A percentile compares a stretch with the other conserved stretches of the same genome.
Conservation (phyloP, 2,113 vertebrate species). For the Rousettus leschenaultii region DNA sequence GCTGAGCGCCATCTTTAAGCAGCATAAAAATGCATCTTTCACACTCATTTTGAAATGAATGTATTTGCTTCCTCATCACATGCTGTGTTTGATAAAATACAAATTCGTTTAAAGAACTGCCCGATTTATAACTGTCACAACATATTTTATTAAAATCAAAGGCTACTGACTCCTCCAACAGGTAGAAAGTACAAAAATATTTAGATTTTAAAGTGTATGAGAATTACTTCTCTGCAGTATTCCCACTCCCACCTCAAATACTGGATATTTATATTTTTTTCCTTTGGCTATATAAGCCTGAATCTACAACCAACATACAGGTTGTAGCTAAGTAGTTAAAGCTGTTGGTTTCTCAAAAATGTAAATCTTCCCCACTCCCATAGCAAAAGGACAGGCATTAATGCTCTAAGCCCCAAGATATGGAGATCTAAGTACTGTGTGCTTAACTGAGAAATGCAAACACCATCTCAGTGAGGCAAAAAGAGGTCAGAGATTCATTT, state of each 20-base stretch:
- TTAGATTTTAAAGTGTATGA: neutral
- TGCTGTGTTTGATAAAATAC: neutral
- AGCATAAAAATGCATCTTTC: neutral
- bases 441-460: conserved; percentile 18
- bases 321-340: neutral
- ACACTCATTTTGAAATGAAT: neutral
- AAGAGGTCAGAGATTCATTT: conserved; percentile 32
- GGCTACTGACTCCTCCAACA: neutral
- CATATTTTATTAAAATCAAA: neutral
- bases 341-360: neutral
- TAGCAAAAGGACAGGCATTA: neutral
- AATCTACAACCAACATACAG: neutral
- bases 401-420: neutral
- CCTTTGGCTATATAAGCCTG: neutral
- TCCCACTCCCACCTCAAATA: neutral
- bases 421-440: neutral
- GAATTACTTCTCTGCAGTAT: neutral
- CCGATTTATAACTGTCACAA: neutral
- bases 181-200: neutral
- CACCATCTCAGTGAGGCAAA: neutral
- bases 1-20: neutral
- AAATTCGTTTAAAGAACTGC: neutral
- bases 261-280: neutral
- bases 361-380: neutral
- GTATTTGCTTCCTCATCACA: neutral